A percentile compares a stretch with the other conserved stretches of the same genome.
These are phyloP conservation scores for Salminus brasiliensis DNA, from an alignment of 2,113 vertebrate genomes.

Conservation along the genomic window DNA sequence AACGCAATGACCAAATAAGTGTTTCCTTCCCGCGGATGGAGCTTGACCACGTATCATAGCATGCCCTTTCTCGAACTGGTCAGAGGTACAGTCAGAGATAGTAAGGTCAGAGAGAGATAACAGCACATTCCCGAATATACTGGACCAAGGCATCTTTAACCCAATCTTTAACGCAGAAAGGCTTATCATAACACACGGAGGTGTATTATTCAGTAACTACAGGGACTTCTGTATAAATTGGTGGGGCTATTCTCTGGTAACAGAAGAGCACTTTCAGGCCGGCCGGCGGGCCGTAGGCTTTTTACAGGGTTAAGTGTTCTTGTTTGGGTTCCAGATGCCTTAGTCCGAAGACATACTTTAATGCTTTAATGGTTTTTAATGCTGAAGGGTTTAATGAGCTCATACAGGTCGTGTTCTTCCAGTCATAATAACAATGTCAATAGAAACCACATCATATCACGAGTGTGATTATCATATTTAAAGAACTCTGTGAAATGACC, in stretches of 20 bases:
- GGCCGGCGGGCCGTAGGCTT: no score
- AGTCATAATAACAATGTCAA: not conserved
- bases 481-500: not conserved
- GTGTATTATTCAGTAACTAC: no score
- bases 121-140: not conserved
- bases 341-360: not conserved
- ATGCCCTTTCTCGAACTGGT: constrained; percentile 19
- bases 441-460: no score
- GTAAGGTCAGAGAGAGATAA: not conserved
- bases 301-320: no score
- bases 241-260: no score
- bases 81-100: not conserved
- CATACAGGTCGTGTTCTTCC: not conserved
- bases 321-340: not conserved
- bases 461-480: not conserved
- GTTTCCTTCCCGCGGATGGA: constrained; percentile 52
- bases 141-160: not conserved
- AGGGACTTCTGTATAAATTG: no score
- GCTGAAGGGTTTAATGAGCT: not conserved
- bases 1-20: constrained; percentile 56
- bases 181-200: no score
- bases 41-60: constrained; percentile 52
- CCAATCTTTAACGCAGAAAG: no score
- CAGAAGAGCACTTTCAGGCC: no score
- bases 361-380: no score